Evolutionary conservation across 1,140 invertebrate genomes (phyloP), one percentile per base, ranked within the genome.

Genomic region (Drosophila pallidifrons): DNA sequence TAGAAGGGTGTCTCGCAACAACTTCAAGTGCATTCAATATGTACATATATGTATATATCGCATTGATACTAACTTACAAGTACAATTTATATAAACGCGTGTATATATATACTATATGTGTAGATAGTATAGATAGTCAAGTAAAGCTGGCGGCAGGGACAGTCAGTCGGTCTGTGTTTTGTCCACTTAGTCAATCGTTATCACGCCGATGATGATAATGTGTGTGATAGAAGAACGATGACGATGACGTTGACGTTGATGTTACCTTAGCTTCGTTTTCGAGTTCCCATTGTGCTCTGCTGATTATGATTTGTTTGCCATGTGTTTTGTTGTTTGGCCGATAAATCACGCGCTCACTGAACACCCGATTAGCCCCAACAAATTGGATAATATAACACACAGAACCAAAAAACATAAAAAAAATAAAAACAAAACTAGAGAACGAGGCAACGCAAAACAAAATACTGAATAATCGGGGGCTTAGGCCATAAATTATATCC

Each of bases 311-410:
- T 65, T 63, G 32, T 41, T 64, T 41, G 30, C 4, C 68, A 47
- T 68, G 30, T 58, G 6, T 41, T 70, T 61, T 72, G 54, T 35
- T 43, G 13, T 47, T 73, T 52, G 45, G 68, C 45, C 30, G 58
- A 74, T 85, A 83, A 83, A 82, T 82, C 81, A 82, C 72, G 71
- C 81, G 68, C 54, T 43, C 47, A 20, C 32, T 47, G 73, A 64
- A 70, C 47, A 68, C 35, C 66, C 66, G 81, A 83, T 83, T 83
- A 83, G 67, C 75, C 28, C 5, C 58, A 46, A 63, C 81, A 76
- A 82, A 82, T 82, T 79, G 81, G 49, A 49, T 65, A 55, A 69
- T 57, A 82, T 81, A 69, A 43, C 41, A 43, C 38, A 41, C 38
- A 10, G 20, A 51, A 30, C 49, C 20, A 28, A 51, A 51, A 51